Conservation (phyloP, 2,888 invertebrate species). For the Bellardia pandia region DNA sequence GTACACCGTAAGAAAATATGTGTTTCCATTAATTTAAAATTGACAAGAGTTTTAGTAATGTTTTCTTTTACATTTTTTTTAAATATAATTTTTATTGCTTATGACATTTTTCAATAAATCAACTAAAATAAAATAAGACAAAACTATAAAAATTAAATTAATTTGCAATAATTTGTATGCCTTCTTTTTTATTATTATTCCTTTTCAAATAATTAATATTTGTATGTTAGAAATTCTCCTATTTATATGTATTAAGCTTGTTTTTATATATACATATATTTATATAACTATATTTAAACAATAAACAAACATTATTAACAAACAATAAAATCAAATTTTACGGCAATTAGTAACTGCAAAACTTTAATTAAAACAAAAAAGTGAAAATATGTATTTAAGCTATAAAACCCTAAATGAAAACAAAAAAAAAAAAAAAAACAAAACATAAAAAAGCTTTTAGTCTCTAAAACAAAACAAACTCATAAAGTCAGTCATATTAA, state of each 20-base stretch:
- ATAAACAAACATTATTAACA: slow-evolving; percentile 24
- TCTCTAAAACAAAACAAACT: slow-evolving; percentile 10
- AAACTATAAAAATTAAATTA: slow-evolving; percentile 53
- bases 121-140: slow-evolving; percentile 18
- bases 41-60: background rate
- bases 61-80: background rate
- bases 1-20: slow-evolving; percentile 46
- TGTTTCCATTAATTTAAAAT: background rate
- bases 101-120: slow-evolving; percentile 5
- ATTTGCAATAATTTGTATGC: slow-evolving; percentile 71
- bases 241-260: slow-evolving; percentile 68
- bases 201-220: slow-evolving; percentile 41
- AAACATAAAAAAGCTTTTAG: slow-evolving; percentile 44
- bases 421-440: slow-evolving; percentile 11
- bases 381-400: slow-evolving; percentile 48
- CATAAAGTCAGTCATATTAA: slow-evolving; percentile 29
- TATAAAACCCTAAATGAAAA: slow-evolving; percentile 9
- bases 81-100: background rate
- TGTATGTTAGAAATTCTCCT: slow-evolving; percentile 61
- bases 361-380: slow-evolving; percentile 38
- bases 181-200: slow-evolving; percentile 54
- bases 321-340: slow-evolving; percentile 39
- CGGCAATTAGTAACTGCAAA: slow-evolving; percentile 65
- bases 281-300: slow-evolving; percentile 41
- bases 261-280: slow-evolving; percentile 50